These are phyloP conservation scores for Moxostoma hubbsi DNA, from an alignment of 2,797 vertebrate species.

Conservation along the genomic window DNA sequence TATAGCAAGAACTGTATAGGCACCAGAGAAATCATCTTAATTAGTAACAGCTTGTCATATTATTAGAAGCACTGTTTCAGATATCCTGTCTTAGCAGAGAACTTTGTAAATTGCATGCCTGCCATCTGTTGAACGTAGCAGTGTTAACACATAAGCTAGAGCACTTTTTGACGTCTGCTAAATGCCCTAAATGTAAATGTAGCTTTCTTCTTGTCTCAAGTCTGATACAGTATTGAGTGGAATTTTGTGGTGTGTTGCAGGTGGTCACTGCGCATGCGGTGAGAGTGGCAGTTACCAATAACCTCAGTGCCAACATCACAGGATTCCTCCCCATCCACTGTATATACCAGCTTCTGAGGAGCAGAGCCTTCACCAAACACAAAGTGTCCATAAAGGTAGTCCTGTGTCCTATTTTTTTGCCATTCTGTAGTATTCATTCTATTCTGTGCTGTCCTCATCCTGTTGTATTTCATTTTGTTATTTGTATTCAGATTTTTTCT, in stretches of 20 bases:
- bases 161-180: conserved; percentile 15
- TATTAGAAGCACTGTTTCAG: conserved; percentile 20
- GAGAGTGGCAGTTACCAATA: conserved; percentile 94
- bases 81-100: conserved; percentile 26
- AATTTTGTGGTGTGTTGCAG: conserved; percentile 67
- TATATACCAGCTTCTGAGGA: conserved; percentile 96
- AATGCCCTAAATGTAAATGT: conserved; percentile 7
- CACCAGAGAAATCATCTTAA: conserved; percentile 31
- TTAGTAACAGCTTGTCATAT: conserved; percentile 32
- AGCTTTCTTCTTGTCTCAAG: neutral
- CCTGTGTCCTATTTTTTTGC: neutral
- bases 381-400: conserved; percentile 98
- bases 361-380: conserved; percentile 97
- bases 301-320: conserved; percentile 93
- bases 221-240: neutral
- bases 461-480: neutral
- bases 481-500: neutral
- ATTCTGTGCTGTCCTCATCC: neutral
- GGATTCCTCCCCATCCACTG: conserved; percentile 98
- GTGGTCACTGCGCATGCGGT: conserved; percentile 98
- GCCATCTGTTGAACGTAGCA: conserved; percentile 13
- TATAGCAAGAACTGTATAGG: conserved; percentile 6
- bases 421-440: neutral
- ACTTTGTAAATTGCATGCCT: conserved; percentile 19
- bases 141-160: conserved; percentile 1